A percentile compares a stretch with the other conserved stretches of the same genome.
Conservation (phyloP, 2,113 vertebrate species). For the Cavia aperea region DNA sequence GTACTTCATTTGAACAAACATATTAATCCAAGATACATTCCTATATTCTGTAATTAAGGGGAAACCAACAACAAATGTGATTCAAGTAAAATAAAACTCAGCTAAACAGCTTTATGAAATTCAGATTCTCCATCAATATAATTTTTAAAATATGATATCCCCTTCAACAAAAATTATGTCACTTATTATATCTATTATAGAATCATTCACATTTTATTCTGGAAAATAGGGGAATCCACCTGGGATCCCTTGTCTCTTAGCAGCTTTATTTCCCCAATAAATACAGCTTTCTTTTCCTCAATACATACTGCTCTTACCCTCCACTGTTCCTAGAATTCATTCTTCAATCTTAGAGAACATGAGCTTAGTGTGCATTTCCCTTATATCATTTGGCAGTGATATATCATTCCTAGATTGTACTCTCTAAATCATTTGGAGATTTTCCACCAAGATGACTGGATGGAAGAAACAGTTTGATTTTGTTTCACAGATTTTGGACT, state of each 20-base stretch:
- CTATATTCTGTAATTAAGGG: background rate
- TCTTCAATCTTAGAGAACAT: background rate
- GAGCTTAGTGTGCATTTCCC: background rate
- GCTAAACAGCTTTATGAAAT: background rate
- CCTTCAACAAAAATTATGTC: background rate
- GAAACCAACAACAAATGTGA: background rate
- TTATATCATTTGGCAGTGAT: background rate
- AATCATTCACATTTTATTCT: background rate
- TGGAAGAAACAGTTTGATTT: background rate
- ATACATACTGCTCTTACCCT: background rate
- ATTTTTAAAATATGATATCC: background rate
- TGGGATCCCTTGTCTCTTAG: background rate
- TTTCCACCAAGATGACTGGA: background rate
- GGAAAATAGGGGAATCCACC: background rate
- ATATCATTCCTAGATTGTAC: background rate
- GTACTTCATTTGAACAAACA: background rate
- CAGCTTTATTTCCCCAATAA: background rate
- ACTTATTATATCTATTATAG: background rate
- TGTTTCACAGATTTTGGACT: background rate
- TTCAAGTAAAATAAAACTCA: constrained; percentile 5
- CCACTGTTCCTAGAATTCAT: background rate
- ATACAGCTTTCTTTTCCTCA: no score
- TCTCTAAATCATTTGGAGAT: background rate
- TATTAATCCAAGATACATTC: background rate
- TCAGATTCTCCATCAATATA: constrained; percentile 1